Evolutionary conservation across 2,888 invertebrate genomes (phyloP), one percentile per base, ranked within the genome.

Genomic region (Cheilosia soror): DNA sequence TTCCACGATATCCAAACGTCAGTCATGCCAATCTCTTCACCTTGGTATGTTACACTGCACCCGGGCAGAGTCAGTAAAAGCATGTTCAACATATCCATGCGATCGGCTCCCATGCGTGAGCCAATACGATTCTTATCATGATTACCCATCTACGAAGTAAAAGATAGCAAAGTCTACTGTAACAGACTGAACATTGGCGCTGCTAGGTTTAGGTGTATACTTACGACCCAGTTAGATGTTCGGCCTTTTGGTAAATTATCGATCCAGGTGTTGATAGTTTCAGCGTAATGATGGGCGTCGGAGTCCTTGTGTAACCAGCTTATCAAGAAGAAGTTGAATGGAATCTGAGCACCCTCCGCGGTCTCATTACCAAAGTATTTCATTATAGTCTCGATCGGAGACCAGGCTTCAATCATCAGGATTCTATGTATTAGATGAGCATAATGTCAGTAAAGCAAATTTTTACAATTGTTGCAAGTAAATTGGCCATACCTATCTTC

Each of bases 11-110:
- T 93, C 88, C 91, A 90, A 2, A 93, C 94, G 89, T 96, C 95
- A 0, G 93, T 93, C 96, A 97, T 96, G 9, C 96, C 97, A 69
- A 97, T 94, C 90, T 97, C 97, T 90, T 97, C 97, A 0, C 97
- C 97, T 92, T 97, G 94, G 90, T 98, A 98, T 0, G 96, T 96
- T 2, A 98, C 94, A 75, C 95, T 95, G 5, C 97, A 95, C 25
- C 98, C 98, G 0, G 97, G 97, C 75, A 98, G 92, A 3, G 97
- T 93, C 87, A 96, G 93, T 4, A 95, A 93, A 37, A 98, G 91
- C 96, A 98, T 96, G 89, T 97, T 96, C 87, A 91, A 37, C 89
- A 95, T 95, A 82, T 96, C 95, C 0, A 95, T 94, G 89, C 95
- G 94, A 88, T 94, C 93, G 2, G 90, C 90, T 0, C 96, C 95